Evolutionary conservation across 2,797 vertebrate species (phyloP), one percentile per base, ranked within the genome.

Genomic region (Sebastes iracundus): DNA sequence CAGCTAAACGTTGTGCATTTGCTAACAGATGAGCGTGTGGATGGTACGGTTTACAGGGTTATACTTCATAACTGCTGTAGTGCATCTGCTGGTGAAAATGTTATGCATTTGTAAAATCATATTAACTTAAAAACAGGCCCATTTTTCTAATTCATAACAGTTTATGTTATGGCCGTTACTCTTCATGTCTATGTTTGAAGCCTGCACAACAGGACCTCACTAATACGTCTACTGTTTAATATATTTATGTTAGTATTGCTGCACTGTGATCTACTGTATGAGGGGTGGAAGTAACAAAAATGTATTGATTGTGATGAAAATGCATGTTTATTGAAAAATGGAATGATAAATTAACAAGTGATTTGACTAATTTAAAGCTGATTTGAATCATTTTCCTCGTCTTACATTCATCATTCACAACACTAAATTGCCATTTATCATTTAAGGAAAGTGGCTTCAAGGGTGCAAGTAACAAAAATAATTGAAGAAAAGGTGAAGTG

Each of bases 1-100:
- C 75, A n/a, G 75, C 79, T 81, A 65, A 83, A 75, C 64, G 65
- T 71, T 83, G 75, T 88, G 84, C 79, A 75, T 89, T 87, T 83
- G 72, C 76, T 65, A 74, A 87, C 73, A 82, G 80, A 84, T 66
- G 79, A 86, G 84, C 42, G 3, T 28, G 78, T 76, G 85, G 67
- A 72, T 82, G 60, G 74, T 83, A 79, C 58, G 25, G 59, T 72
- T 83, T 78, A 84, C 80, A 86, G 87, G 77, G 75, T 72, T 87
- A 63, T 70, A 77, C 38, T 71, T 81, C 55, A 62, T 82, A 69
- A 87, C 75, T 79, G 83, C 75, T 67, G n/a, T 42, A 68, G 84
- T 92, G 84, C 76, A 90, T 88, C 91, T 94, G 94, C 94, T 96
- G 94, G 94, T 95, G 93, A 85, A 80, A 87, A 91, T 88, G 88